Evolutionary conservation across 2,888 invertebrate species (phyloP), one percentile per base, ranked within the genome.

Genomic region (Cheilosia scutellata): DNA sequence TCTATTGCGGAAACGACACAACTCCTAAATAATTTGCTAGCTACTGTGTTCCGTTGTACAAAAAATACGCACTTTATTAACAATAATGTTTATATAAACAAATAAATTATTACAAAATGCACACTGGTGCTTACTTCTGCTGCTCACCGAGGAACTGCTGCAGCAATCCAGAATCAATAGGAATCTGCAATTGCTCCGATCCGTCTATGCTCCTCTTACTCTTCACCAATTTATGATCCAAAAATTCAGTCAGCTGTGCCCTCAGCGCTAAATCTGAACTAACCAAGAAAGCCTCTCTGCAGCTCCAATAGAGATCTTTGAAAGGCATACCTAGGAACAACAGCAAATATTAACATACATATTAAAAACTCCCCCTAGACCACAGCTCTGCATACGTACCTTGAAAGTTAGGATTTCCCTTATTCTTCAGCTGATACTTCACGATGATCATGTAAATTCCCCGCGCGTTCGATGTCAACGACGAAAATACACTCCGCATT

Each of bases 201-300:
- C 97, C 98, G 91, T 98, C 98, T 33, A 93, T 93, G 16, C 95
- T 96, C 89, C 97, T 94, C 90, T 96, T 96, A 74, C 95, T 95
- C 91, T 95, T 96, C 4, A 98, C 95, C 89, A 99, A 94, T 91
- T 98, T 97, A 92, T 99, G 99, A 93, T 99, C 99, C 62, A 97
- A 93, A 92, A 99, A 99, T 93, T 99, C 99, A 0, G 97, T 98
- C 2, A 99, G 94, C 90, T 98, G 98, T 5, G 98, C 96, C 88
- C 98, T 94, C 78, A 99, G 92, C 0, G 98, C 98, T 71, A 97
- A 94, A 92, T 99, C 98, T 0, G 97, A 97, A 91, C 97, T 98
- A 0, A 98, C 98, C 44, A 98, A 93, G 92, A 99, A 98, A 25
- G 95, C 95, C 92, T 98, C 98, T 49, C 98, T 94, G 89, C 97